Base-by-base conservation (phyloP, 2,797 vertebrate genomes). In the Coluber constrictor region DNA sequence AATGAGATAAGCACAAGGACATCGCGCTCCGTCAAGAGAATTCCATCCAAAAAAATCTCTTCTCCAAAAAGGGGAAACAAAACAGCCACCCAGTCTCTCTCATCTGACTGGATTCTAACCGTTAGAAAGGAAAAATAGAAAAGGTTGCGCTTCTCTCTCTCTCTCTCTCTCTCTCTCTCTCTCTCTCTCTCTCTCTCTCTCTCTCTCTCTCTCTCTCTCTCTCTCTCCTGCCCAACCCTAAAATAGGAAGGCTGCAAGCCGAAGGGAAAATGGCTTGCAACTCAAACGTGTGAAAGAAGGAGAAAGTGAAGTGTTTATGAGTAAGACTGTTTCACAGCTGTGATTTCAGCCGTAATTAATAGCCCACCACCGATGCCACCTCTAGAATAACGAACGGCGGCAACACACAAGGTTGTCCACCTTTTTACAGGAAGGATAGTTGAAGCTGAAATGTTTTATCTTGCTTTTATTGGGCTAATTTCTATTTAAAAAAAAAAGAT, bases 401-500 rank as follows among this genome's bases (percentile, higher is more conserved):
- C 43, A 83, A 83, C 20, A 20, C 70, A 83, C 32, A 83, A 83
- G 37, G 43, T 25, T 47, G 57, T 83, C 79, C 43, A 47, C 37
- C 79, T 47, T 47, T 63, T 83, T 3, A 83, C 4, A 4, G 23
- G 37, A 25, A 90, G 54, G 90, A 57, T 9, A 0, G 10, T 5
- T 25, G 37, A 83, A 12, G 23, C 2, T 83, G 20, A 47, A 93
- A 94, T 90, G 94, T 90, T 90, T 92, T 61, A 96, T 6, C 61
- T 47, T 93, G 70, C 93, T 93, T 94, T 96, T 55, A 96, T 56
- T 95, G 94, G 94, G 95, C 13, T 92, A 15, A 23, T 66, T 66
- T 95, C 27, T 47, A 47, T 47, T 47, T 47, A 5, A 47, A 47
- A 47, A 47, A 47, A 47, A 51, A 86, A 29, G 37, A 16, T 13